Evolutionary conservation across 1,140 invertebrate species (phyloP), one percentile per base, ranked within the genome.

Genomic region (Calephelis virginiensis): DNA sequence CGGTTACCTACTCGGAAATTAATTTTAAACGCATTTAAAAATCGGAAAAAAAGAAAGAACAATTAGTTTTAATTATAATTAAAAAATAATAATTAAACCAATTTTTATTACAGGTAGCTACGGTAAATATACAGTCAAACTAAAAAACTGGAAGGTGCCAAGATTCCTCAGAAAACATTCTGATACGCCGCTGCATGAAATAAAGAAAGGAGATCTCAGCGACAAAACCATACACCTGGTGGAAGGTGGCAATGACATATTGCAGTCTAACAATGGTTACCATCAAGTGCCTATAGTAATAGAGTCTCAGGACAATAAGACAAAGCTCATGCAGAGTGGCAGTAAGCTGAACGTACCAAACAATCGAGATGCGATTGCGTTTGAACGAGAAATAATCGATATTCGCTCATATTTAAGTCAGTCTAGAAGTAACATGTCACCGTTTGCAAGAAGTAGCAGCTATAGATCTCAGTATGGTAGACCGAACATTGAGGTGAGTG

Each of bases 361-460:
- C 5, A 72, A 72, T 40, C 74, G 78, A 0, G 85, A 88, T 13
- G 66, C 75, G 70, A 78, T 78, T 8, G 80, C 83, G 1, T 91
- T 90, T 56, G 91, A 92, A 46, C 91, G 84, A 69, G 94, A 94
- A 72, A 92, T 93, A 12, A 93, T 94, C 66, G 94, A 95, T 74
- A 93, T 95, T 46, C 91, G 94, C 66, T 94, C 94, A 13, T 95
- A 95, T 77, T 92, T 94, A 53, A 94, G 94, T 72, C 94, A 94
- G 74, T 94, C 94, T 8, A 82, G 94, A 63, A 94, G 93, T 81
- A 94, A 95, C 73, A 94, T 95, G 75, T 93, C 93, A 6, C 93
- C 93, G 0, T 93, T 94, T 67, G 93, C 92, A 5, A 90, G 93
- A 70, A 93, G 92, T 59, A 93, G 93, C 70, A 93, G 93, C 73